Percentiles rank a stretch among this genome's conserved stretches.
These are phyloP conservation scores for Kryptopterus vitreolus DNA, from an alignment of 2,797 vertebrate species.

Conservation along the genomic window DNA sequence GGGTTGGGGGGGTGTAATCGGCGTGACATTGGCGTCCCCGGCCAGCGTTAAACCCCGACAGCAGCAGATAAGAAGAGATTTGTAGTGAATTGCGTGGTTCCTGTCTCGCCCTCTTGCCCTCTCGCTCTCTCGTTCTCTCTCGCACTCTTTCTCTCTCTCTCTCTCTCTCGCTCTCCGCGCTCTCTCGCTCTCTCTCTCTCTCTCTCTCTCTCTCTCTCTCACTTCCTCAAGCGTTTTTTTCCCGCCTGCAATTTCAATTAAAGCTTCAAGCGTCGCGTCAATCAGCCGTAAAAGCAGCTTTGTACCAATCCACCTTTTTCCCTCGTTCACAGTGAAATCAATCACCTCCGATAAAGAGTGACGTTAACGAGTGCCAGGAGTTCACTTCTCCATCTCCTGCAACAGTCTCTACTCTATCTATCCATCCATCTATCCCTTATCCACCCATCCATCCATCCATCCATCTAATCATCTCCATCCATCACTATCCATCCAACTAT, in stretches of 20 bases:
- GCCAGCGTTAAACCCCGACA: too few relatives aligned
- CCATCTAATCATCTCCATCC: too few relatives aligned
- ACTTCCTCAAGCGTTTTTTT: conserved; percentile 5
- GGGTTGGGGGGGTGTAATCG: too few relatives aligned
- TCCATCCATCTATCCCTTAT: background rate
- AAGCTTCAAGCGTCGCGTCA: conserved; percentile 26
- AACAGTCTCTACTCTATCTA: background rate
- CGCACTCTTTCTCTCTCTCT: too few relatives aligned
- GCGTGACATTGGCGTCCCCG: too few relatives aligned
- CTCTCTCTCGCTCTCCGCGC: too few relatives aligned
- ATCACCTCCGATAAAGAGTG: background rate
- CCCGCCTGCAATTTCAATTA: conserved; percentile 44
- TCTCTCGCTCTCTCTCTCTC: background rate
- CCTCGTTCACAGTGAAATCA: background rate
- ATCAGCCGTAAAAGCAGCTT: conserved; percentile 18
- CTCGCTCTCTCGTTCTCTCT: too few relatives aligned
- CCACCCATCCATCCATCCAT: too few relatives aligned
- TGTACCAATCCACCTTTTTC: background rate
- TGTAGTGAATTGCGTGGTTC: too few relatives aligned
- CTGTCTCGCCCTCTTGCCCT: too few relatives aligned
- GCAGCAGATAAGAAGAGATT: too few relatives aligned
- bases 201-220: background rate
- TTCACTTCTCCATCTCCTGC: background rate
- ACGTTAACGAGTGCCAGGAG: background rate
- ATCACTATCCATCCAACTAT: too few relatives aligned